These are phyloP conservation scores for Columba guinea DNA, from an alignment of 2,797 vertebrate species.

Conservation along the genomic window DNA sequence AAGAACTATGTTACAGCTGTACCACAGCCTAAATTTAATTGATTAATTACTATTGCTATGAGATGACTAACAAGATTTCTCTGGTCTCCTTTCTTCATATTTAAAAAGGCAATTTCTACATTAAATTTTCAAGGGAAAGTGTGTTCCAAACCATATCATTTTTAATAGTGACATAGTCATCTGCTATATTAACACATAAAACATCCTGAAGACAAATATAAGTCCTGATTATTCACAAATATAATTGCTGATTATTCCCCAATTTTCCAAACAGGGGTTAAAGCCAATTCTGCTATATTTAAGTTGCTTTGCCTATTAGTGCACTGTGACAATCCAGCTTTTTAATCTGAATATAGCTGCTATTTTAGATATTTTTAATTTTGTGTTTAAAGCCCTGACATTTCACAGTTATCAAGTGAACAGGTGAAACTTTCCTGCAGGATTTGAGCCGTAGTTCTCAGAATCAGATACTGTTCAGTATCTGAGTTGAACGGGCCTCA, in stretches of 20 bases:
- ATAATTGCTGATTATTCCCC: not conserved
- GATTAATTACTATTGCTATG: not conserved
- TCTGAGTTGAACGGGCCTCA: not conserved
- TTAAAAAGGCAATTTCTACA: not conserved
- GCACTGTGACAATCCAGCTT: not conserved
- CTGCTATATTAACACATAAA: not conserved
- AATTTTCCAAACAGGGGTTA: not conserved
- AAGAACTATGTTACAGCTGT: not conserved
- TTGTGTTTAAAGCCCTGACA: not conserved
- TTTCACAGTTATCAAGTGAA: not conserved
- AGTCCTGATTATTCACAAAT: not conserved
- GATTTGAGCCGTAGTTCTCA: not conserved
- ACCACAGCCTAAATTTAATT: not conserved
- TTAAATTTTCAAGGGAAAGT: not conserved
- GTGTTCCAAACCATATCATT: rapidly evolving
- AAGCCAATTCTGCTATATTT: not conserved
- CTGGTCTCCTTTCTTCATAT: not conserved
- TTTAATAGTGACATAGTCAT: not conserved
- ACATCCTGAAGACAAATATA: not conserved
- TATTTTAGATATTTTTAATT: not conserved
- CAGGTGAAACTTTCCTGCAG: not conserved
- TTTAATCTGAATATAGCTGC: not conserved
- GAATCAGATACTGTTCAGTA: not conserved
- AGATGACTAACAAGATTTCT: not conserved
- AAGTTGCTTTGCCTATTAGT: not conserved